Evolutionary conservation across 2,797 vertebrate species (phyloP), one percentile per base, ranked within the genome.

Genomic region (Varecia variegata): DNA sequence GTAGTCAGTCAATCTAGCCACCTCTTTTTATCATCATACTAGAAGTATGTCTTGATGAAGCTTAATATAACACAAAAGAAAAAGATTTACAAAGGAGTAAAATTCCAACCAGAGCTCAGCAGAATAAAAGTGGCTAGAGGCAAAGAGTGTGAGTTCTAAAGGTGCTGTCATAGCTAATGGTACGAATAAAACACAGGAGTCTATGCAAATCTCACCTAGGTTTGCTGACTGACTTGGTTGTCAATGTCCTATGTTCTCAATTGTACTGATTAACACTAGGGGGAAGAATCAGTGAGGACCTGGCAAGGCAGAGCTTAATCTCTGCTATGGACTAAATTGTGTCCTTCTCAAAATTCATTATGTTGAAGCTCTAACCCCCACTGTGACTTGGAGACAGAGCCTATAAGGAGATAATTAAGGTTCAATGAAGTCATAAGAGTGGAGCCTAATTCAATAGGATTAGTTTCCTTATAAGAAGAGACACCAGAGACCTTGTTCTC

Each of bases 41-140:
- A 90, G 56, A 85, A 95, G 68, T 83, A 80, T 90, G 32, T 90
- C 94, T 93, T 92, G 62, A 95, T 93, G 68, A 88, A 95, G 43
- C 52, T 95, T 95, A 96, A 95, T 97, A 94, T 84, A 96, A 77
- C n/a, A 92, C 80, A 93, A 84, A 94, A 96, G 92, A 94, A 96
- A 92, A 68, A 89, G 13, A 90, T 93, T 94, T 94, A 85, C 47
- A 76, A 86, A 93, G 11, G 47, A 91, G 38, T 97, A 70, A 89
- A 95, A 97, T 84, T 71, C 45, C 92, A 94, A 62, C 62, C 65
- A 58, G 50, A 84, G 84, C 38, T 89, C 40, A 81, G 94, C 27
- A 86, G 74, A 97, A 92, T 54, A 76, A 93, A 92, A 86, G 73
- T 71, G 10, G 32, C 62, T 85, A 96, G 74, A 77, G 83, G n/a